Evolutionary conservation across 2,888 invertebrate genomes (phyloP).

Genomic region (Mythimna lalbum): DNA sequence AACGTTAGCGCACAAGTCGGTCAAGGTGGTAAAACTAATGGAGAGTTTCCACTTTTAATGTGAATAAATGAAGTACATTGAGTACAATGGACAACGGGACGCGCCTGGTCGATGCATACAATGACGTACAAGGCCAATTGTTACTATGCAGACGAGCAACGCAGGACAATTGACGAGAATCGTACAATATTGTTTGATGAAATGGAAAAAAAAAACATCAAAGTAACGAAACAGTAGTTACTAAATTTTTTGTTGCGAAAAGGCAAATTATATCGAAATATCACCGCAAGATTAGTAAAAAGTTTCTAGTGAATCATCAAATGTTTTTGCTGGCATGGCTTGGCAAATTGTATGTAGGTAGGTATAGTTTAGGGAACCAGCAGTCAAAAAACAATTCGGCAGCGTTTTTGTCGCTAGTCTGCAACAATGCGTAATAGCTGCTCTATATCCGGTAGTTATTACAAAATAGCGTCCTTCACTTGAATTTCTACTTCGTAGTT

Average conservation of each 20-base stretch:
- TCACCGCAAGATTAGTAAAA: constrained; percentile 25
- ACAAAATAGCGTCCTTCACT: constrained; percentile 66
- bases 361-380: constrained; percentile 8
- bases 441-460: constrained; percentile 68
- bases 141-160: constrained; percentile 38
- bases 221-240: background rate
- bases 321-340: constrained; percentile 26
- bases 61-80: constrained; percentile 63
- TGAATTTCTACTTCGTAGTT: constrained; percentile 60
- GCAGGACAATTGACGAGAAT: constrained; percentile 13
- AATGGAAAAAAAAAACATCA: constrained; percentile 1
- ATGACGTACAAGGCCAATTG: constrained; percentile 61
- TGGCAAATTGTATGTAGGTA: constrained; percentile 25
- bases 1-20: constrained; percentile 59
- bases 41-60: constrained; percentile 74
- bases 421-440: constrained; percentile 59
- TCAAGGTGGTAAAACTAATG: constrained; percentile 75
- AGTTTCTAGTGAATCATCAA: constrained; percentile 33
- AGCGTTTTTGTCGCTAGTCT: constrained; percentile 51
- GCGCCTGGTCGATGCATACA: constrained; percentile 60
- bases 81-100: constrained; percentile 74
- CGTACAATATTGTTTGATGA: background rate
- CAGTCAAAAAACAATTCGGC: constrained; percentile 35
- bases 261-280: constrained; percentile 7
- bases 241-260: background rate